Conservation (phyloP, 37 sponge, comb jelly and placozoan genomes). For the Aplysina aerophoba region DNA sequence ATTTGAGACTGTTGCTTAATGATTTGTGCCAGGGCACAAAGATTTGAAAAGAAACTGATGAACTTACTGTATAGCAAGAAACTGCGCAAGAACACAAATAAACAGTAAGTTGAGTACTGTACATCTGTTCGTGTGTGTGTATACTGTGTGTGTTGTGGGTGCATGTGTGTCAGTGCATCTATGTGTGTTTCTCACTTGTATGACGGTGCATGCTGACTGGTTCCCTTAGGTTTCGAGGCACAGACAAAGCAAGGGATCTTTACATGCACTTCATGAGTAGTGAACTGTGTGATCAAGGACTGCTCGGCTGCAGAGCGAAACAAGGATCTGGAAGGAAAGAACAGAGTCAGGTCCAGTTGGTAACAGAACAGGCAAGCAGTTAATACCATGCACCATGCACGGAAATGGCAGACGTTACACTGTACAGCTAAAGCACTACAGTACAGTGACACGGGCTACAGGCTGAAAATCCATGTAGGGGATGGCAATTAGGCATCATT, state of each 20-base stretch:
- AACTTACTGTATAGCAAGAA: too few relatives aligned
- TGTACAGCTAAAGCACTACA: too few relatives aligned
- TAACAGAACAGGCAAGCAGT: too few relatives aligned
- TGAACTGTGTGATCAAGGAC: conserved; percentile 31
- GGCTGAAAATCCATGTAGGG: too few relatives aligned
- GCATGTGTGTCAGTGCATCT: background rate
- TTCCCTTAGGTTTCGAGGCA: background rate
- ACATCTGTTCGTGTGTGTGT: background rate
- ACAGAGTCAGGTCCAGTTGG: background rate
- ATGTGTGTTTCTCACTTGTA: conserved; percentile 20
- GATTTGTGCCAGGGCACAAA: too few relatives aligned
- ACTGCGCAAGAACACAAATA: too few relatives aligned
- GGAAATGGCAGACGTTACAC: too few relatives aligned
- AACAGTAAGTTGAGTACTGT: conserved; percentile 4
- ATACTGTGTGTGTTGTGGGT: background rate
- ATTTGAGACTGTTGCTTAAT: too few relatives aligned
- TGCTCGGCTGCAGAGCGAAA: conserved; percentile 48
- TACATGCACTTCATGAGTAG: conserved; percentile 24
- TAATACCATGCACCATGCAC: too few relatives aligned
- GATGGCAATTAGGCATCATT: too few relatives aligned
- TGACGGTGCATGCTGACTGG: background rate
- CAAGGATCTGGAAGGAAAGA: conserved; percentile 27
- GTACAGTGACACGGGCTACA: too few relatives aligned
- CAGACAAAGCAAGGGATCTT: conserved; percentile 78
- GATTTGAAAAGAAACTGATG: too few relatives aligned